These are phyloP conservation scores for Holotrichia oblita DNA, from an alignment of 1,140 invertebrate genomes.

Conservation along the genomic window DNA sequence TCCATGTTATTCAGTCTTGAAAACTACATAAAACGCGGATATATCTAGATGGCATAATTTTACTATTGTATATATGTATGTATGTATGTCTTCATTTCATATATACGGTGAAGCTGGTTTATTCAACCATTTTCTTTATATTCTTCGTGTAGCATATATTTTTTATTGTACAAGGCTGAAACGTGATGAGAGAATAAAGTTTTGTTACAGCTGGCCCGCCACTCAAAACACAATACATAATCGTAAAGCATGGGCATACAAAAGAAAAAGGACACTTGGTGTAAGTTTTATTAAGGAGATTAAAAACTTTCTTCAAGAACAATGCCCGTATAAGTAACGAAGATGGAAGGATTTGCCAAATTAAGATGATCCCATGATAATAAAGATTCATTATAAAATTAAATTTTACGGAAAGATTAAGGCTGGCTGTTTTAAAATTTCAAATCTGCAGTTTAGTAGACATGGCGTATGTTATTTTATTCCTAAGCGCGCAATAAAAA, in stretches of 20 bases:
- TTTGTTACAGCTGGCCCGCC: not conserved
- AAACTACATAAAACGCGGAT: too few relatives aligned
- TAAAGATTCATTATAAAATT: not conserved
- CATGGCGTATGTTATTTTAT: too few relatives aligned
- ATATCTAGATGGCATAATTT: too few relatives aligned
- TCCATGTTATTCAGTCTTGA: too few relatives aligned
- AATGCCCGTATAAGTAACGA: not conserved
- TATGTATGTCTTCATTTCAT: not conserved
- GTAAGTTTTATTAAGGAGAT: slow-evolving; percentile 9
- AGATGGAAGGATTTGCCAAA: not conserved
- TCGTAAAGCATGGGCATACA: slow-evolving; percentile 4
- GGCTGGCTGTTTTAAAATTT: too few relatives aligned
- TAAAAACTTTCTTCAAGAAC: not conserved
- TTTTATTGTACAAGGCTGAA: not conserved
- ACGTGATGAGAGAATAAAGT: slow-evolving; percentile 17
- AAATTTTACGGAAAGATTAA: not conserved
- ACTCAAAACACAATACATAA: slow-evolving; percentile 1
- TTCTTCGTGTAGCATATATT: not conserved
- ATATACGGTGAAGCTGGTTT: not conserved
- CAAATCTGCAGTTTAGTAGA: too few relatives aligned
- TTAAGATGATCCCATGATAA: not conserved
- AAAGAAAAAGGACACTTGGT: slow-evolving; percentile 1
- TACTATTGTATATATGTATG: not conserved
- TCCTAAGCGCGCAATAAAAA: too few relatives aligned
- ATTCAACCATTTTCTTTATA: not conserved